Conservation (phyloP, 2,888 invertebrate species). For the Axea sp. region DNA sequence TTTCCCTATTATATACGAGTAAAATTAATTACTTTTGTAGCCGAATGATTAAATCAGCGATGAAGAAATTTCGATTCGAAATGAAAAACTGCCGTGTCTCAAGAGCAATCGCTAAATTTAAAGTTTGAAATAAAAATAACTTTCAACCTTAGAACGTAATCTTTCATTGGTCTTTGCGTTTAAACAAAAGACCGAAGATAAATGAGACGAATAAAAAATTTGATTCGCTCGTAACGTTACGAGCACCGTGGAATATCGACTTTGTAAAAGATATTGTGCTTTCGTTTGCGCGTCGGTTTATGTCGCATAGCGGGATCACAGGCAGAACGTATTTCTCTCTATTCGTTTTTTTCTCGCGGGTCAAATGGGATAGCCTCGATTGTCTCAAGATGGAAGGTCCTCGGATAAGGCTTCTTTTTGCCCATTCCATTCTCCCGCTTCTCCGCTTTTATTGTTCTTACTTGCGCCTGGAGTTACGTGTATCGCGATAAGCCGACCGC, state of each 20-base stretch:
- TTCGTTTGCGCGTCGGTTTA: conserved; percentile 24
- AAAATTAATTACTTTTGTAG: too few relatives aligned
- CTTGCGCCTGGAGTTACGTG: conserved; percentile 39
- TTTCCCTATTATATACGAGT: too few relatives aligned
- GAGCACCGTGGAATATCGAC: conserved; percentile 38
- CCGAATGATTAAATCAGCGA: too few relatives aligned
- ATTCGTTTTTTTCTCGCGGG: conserved; percentile 23
- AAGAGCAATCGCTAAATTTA: too few relatives aligned
- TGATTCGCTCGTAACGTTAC: conserved; percentile 23
- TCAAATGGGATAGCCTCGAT: conserved; percentile 43
- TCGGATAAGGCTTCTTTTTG: conserved; percentile 55
- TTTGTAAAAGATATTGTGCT: conserved; percentile 34
- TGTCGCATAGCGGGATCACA: conserved; percentile 13
- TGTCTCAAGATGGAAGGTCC: conserved; percentile 54
- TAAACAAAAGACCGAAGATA: conserved; percentile 16
- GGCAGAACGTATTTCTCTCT: conserved; percentile 14
- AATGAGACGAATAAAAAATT: conserved; percentile 33
- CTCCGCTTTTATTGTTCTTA: conserved; percentile 54
- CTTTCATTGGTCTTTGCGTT: too few relatives aligned
- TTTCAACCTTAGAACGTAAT: too few relatives aligned
- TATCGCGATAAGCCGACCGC: conserved; percentile 46
- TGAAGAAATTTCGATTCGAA: too few relatives aligned
- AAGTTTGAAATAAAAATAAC: too few relatives aligned
- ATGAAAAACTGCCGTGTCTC: too few relatives aligned
- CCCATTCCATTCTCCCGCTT: conserved; percentile 40